These are phyloP conservation scores for Premnoplex brunnescens DNA, from an alignment of 2,797 vertebrate genomes.

Conservation along the genomic window DNA sequence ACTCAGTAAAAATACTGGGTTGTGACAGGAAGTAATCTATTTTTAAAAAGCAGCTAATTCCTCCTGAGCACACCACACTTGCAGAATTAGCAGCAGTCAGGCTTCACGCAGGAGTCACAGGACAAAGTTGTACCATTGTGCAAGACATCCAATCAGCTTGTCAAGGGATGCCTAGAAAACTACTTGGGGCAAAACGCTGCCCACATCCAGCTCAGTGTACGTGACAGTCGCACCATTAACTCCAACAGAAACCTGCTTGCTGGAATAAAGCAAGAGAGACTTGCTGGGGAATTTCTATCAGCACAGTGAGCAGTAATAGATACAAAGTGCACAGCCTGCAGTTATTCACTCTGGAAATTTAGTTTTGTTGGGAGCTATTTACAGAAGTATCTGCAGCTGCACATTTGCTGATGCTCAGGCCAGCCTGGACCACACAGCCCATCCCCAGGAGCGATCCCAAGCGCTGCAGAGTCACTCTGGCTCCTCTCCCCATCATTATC, in stretches of 20 bases:
- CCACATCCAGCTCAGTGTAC: background rate
- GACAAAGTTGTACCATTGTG: background rate
- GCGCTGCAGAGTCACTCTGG: background rate
- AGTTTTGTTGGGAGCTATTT: conserved; percentile 47
- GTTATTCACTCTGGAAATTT: conserved; percentile 3
- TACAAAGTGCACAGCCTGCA: background rate
- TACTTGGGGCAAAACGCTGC: background rate
- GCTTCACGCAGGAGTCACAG: background rate
- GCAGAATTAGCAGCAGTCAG: background rate
- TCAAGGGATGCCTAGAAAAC: background rate
- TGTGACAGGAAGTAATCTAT: background rate
- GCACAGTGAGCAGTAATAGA: background rate
- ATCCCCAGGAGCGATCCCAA: rapidly evolving
- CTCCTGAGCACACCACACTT: background rate
- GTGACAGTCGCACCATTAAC: background rate
- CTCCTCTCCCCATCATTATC: background rate
- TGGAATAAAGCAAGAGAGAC: background rate
- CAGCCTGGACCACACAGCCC: background rate
- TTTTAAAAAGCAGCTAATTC: conserved; percentile 43
- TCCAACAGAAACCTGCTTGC: background rate
- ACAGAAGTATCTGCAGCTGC: conserved; percentile 20
- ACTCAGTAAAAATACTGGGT: background rate
- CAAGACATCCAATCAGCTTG: background rate
- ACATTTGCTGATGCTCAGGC: background rate
- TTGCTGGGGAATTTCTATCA: background rate